phyloP scores from a whole-genome alignment of 2,797 vertebrate species.

The Melanotaenia parkinsoni region DNA sequence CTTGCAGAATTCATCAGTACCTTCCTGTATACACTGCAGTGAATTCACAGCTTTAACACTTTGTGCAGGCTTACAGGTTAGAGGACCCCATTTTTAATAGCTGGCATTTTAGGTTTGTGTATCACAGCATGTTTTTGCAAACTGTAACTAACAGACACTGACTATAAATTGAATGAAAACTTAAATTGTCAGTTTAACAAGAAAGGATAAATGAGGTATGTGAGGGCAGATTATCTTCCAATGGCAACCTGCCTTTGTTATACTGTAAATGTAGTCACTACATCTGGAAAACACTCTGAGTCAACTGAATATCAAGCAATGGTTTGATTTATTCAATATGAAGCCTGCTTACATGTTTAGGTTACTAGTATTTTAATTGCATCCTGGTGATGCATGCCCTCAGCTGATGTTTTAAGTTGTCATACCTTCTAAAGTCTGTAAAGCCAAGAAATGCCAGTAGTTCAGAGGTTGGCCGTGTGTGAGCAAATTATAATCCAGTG shows the following conservation, averaged over 20 bases:
- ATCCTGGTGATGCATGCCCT: slow-evolving; percentile 40
- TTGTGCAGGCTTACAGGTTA: slow-evolving; percentile 36
- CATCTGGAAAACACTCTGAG: not conserved
- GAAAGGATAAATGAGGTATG: not conserved
- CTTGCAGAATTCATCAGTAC: slow-evolving; percentile 29
- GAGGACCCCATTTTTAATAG: not conserved
- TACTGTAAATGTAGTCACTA: not conserved
- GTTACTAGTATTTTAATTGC: slow-evolving; percentile 11
- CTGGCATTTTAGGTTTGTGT: slow-evolving; percentile 4
- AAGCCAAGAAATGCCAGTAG: not conserved
- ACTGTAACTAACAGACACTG: slow-evolving; percentile 26
- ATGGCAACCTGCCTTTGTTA: not conserved
- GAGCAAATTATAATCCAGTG: not conserved
- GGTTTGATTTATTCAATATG: not conserved
- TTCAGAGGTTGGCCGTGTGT: not conserved
- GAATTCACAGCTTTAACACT: slow-evolving; percentile 38
- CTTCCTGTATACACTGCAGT: slow-evolving; percentile 31
- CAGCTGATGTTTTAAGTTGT: not conserved
- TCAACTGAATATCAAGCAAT: not conserved
- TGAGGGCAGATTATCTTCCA: slow-evolving; percentile 4
- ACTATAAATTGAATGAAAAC: slow-evolving; percentile 23
- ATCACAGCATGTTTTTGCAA: not conserved
- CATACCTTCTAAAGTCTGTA: not conserved
- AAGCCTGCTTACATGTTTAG: not conserved
- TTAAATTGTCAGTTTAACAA: not conserved